These are phyloP conservation scores for Malachius bipustulatus DNA, from an alignment of 2,888 invertebrate genomes.

Conservation along the genomic window DNA sequence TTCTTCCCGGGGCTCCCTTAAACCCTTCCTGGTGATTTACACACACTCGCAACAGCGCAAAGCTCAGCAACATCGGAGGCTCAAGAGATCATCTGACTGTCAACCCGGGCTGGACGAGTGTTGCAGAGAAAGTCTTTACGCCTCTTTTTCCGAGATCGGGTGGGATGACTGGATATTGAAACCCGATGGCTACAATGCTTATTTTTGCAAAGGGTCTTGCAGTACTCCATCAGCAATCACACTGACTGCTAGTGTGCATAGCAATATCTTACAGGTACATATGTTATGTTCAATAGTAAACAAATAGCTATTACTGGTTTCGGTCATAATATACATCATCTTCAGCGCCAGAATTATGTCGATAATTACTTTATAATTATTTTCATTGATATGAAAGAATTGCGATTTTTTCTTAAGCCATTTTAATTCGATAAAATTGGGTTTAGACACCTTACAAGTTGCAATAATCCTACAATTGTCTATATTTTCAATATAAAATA, in stretches of 20 bases:
- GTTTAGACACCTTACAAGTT: too few species aligned
- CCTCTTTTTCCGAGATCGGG: constrained; percentile 73
- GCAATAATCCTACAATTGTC: too few species aligned
- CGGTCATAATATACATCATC: too few species aligned
- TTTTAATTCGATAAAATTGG: too few species aligned
- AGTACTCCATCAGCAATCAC: constrained; percentile 60
- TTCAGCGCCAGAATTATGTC: neutral
- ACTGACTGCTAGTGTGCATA: constrained; percentile 51
- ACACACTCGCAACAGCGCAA: constrained; percentile 58
- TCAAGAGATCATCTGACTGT: constrained; percentile 53
- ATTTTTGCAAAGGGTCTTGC: constrained; percentile 77
- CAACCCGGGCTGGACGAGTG: constrained; percentile 60
- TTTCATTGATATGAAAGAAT: neutral
- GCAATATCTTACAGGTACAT: constrained; percentile 62
- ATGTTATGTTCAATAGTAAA: constrained; percentile 5
- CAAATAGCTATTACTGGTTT: constrained; percentile 5
- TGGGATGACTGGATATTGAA: constrained; percentile 83
- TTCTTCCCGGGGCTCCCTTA: constrained; percentile 54
- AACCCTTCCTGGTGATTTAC: constrained; percentile 69
- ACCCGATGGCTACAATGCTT: constrained; percentile 74
- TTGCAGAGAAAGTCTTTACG: constrained; percentile 70
- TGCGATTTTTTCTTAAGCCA: too few species aligned
- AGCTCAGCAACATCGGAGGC: constrained; percentile 26
- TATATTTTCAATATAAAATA: too few species aligned
- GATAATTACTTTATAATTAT: neutral